phyloP scores from a whole-genome alignment of 2,888 invertebrate genomes.

The Habroteleia sp. region DNA sequence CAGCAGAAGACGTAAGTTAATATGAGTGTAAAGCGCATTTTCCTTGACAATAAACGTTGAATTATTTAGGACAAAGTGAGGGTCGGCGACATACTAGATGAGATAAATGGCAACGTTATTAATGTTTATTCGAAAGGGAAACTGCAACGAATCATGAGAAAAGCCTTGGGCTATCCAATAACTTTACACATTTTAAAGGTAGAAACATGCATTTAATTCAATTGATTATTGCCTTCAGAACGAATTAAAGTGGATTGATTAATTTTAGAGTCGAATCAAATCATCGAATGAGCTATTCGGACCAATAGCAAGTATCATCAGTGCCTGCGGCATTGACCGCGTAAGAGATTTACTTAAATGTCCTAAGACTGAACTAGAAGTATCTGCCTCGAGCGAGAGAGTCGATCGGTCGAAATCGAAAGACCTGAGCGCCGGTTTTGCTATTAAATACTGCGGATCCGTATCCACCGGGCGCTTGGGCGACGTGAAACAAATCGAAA shows the following conservation, averaged over 20 bases:
- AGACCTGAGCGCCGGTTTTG: slow-evolving; percentile 77
- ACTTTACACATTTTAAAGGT: slow-evolving; percentile 83
- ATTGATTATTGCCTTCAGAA: too few relatives aligned
- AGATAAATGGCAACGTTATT: slow-evolving; percentile 83
- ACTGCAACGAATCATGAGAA: slow-evolving; percentile 82
- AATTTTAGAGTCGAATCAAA: slow-evolving; percentile 75
- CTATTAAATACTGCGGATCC: slow-evolving; percentile 81
- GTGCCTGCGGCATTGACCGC: slow-evolving; percentile 73
- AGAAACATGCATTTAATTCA: too few relatives aligned
- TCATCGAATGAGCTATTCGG: slow-evolving; percentile 80
- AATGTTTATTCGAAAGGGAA: slow-evolving; percentile 81
- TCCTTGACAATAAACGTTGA: background rate
- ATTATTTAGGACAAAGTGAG: slow-evolving; percentile 82
- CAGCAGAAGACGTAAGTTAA: slow-evolving; percentile 84
- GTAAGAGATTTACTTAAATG: slow-evolving; percentile 64
- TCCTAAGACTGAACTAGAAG: too few relatives aligned
- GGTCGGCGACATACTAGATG: slow-evolving; percentile 85
- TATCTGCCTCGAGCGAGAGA: too few relatives aligned
- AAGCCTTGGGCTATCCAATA: slow-evolving; percentile 81
- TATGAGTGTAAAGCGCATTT: slow-evolving; percentile 3
- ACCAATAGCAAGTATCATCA: slow-evolving; percentile 81
- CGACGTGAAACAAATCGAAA: slow-evolving; percentile 83
- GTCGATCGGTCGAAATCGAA: too few relatives aligned
- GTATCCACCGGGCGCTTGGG: slow-evolving; percentile 81
- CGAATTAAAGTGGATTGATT: too few relatives aligned